Conservation (phyloP, 2,888 invertebrate genomes). For the Euphydryas editha region DNA sequence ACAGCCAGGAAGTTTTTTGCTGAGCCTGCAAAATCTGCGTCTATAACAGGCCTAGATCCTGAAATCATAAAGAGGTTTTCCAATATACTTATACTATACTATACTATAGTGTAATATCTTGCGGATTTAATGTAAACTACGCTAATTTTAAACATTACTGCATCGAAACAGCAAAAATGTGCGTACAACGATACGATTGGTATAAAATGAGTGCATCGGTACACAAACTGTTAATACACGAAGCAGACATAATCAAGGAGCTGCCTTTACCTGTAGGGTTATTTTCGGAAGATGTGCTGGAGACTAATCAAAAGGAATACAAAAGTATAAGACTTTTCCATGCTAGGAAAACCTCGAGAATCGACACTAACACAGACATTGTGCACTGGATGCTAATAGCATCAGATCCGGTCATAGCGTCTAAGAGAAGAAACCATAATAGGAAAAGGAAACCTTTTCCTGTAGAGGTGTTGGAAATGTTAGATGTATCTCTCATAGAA, state of each 20-base stretch:
- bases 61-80: slow-evolving; percentile 34
- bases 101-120: slow-evolving; percentile 17
- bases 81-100: slow-evolving; percentile 21
- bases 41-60: slow-evolving; percentile 34
- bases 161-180: slow-evolving; percentile 18
- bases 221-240: slow-evolving; percentile 6
- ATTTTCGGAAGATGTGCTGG: slow-evolving; percentile 10
- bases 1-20: slow-evolving; percentile 35
- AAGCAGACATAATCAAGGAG: slow-evolving; percentile 10
- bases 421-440: too few relatives aligned
- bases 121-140: slow-evolving; percentile 9
- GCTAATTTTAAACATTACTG: slow-evolving; percentile 12
- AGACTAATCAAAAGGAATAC: slow-evolving; percentile 6
- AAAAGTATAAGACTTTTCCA: slow-evolving; percentile 6
- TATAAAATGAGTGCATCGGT: slow-evolving; percentile 6
- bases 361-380: slow-evolving; percentile 7
- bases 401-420: neutral
- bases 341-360: slow-evolving; percentile 8
- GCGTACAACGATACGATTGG: slow-evolving; percentile 12
- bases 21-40: slow-evolving; percentile 24
- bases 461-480: too few relatives aligned
- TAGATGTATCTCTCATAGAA: too few relatives aligned
- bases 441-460: too few relatives aligned
- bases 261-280: slow-evolving; percentile 6
- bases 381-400: neutral